Base-by-base conservation (phyloP, 1,140 invertebrate genomes). In the Hormaphis cornu region DNA sequence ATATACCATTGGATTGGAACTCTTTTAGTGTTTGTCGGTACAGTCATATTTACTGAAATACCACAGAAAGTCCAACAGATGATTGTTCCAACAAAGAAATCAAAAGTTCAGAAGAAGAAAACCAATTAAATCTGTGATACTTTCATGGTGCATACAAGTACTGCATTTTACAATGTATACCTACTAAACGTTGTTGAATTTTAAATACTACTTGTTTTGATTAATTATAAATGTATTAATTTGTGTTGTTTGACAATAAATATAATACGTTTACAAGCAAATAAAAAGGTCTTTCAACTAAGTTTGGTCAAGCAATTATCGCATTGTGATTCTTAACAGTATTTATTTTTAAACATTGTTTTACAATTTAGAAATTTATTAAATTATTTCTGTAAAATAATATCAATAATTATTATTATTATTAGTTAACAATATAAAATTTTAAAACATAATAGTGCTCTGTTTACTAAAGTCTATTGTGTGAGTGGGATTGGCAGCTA, bases 1-100 rank as follows among this genome's bases (percentile, higher is more conserved):
- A 4, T 87, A 0, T 83, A 84, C 52, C 97, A 99, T 77, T 98
- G 96, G 95, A 75, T 93, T 48, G 96, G 95, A 24, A 94, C 96
- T 0, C 70, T 85, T 7, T 78, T 95, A 40, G 95, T 99, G 1
- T 99, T 99, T 79, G 76, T 85, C 26, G 96, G 97, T 7, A 98
- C 95, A 8, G 77, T 97, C 22, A 85, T 98, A 59, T 98, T 98
- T 76, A 89, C 90, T 1, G 90, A 94, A 79, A 73, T 92, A n/a
- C 73, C 72, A n/a, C 73, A 75, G 28, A 74, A 75, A 58, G 18
- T 74, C 16, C 35, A 50, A 44, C 20, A 59, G 48, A 37, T 61
- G 22, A 24, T 35, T 0, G 30, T n/a, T 2, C 53, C 46, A 48
- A 46, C 37, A 10, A 71, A 71, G 24, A 24, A 66, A 61, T 56